A percentile compares a stretch with the other conserved stretches of the same genome.
These are phyloP conservation scores for Montipora cactus DNA, from an alignment of 64 coral and sea anemone genomes.

Conservation along the genomic window DNA sequence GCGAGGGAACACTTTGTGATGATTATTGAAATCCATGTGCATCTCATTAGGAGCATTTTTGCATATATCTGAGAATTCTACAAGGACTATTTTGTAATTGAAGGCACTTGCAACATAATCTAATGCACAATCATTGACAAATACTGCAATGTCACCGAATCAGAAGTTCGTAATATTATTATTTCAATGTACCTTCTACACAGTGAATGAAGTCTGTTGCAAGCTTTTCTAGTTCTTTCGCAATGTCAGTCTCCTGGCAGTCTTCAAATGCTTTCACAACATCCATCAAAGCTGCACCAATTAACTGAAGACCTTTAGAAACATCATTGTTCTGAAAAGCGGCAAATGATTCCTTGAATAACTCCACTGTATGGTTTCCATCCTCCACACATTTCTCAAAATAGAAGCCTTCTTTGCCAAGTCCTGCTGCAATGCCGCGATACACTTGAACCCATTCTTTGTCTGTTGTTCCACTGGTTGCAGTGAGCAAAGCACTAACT, in stretches of 20 bases:
- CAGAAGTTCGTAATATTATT: not conserved
- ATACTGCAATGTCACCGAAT: too few relatives aligned
- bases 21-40: too few relatives aligned
- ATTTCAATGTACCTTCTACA: constrained; percentile 53
- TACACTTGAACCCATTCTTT: constrained; percentile 89
- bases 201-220: constrained; percentile 87
- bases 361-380: constrained; percentile 82
- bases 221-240: constrained; percentile 81
- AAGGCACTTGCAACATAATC: too few relatives aligned
- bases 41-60: too few relatives aligned
- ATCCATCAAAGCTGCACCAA: constrained; percentile 78
- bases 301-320: constrained; percentile 71
- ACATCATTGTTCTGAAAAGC: constrained; percentile 79
- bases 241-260: constrained; percentile 79
- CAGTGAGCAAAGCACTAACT: constrained; percentile 56
- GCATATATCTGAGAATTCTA: too few relatives aligned
- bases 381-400: constrained; percentile 89
- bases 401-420: constrained; percentile 71
- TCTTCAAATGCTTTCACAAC: constrained; percentile 78
- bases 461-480: constrained; percentile 59
- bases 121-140: too few relatives aligned
- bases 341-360: constrained; percentile 77
- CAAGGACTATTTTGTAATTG: too few relatives aligned
- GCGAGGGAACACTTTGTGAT: too few relatives aligned
- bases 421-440: constrained; percentile 73